A percentile compares a stretch with the other conserved stretches of the same genome.
These are phyloP conservation scores for Salpingus planirostris DNA, from an alignment of 2,888 invertebrate species.

Conservation along the genomic window DNA sequence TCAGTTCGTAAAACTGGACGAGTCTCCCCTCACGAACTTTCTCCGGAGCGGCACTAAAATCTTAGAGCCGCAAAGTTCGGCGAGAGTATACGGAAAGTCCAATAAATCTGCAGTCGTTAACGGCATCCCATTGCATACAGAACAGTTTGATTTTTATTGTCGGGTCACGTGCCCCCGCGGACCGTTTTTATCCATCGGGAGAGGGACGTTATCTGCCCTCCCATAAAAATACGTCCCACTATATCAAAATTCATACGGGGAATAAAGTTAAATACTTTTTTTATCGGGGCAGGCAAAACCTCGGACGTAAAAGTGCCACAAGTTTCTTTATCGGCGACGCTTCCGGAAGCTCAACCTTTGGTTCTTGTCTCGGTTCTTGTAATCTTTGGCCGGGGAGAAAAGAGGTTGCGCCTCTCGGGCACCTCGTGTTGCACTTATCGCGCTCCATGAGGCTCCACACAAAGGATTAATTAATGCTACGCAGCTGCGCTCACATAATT, in stretches of 20 bases:
- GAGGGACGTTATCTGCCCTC: constrained; percentile 8
- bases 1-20: constrained; percentile 23
- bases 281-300: constrained; percentile 8
- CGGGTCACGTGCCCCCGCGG: constrained; percentile 18
- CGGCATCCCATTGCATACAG: constrained; percentile 30
- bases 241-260: constrained; percentile 21
- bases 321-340: constrained; percentile 8
- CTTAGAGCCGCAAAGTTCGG: constrained; percentile 20
- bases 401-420: no score
- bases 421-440: no score
- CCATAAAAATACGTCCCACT: constrained; percentile 16
- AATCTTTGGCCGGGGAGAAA: no score
- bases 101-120: constrained; percentile 34
- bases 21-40: constrained; percentile 17
- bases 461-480: no score
- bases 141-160: constrained; percentile 29
- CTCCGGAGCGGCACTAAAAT: constrained; percentile 22
- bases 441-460: no score
- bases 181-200: constrained; percentile 7
- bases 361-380: no score
- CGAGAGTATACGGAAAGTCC: constrained; percentile 26
- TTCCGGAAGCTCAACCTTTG: no score
- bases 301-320: constrained; percentile 12
- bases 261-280: constrained; percentile 16
- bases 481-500: no score